Percentiles rank a stretch among this genome's conserved stretches.
These are phyloP conservation scores for Melieria omissa DNA, from an alignment of 2,888 invertebrate species.

Conservation along the genomic window DNA sequence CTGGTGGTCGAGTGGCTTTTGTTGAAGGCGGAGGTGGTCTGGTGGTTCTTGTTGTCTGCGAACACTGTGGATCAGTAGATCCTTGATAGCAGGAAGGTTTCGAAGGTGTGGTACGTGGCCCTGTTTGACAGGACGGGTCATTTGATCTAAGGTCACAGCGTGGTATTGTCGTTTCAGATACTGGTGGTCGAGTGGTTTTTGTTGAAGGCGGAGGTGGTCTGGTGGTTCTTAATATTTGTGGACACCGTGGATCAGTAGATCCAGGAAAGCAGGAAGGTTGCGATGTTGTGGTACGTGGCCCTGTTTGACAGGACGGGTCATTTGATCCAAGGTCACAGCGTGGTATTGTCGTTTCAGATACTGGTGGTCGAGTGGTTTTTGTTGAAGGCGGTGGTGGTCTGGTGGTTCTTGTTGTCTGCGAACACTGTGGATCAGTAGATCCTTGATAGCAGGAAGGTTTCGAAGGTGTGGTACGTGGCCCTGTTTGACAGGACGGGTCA, in stretches of 20 bases:
- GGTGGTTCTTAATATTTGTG: conserved; percentile 42
- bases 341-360: conserved; percentile 31
- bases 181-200: not conserved
- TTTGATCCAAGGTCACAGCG: conserved; percentile 42
- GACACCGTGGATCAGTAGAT: conserved; percentile 52
- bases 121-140: not conserved
- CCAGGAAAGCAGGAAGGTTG: conserved; percentile 58
- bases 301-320: conserved; percentile 37
- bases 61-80: conserved; percentile 55
- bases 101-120: conserved; percentile 43
- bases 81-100: conserved; percentile 50
- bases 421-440: conserved; percentile 58
- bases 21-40: no score
- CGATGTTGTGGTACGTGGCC: conserved; percentile 39
- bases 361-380: not conserved
- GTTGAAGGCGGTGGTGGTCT: conserved; percentile 24
- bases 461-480: no score
- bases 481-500: no score
- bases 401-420: conserved; percentile 54
- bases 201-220: not conserved
- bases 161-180: conserved; percentile 51
- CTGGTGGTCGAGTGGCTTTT: no score
- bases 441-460: conserved; percentile 58
- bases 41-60: no score
- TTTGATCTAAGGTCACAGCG: conserved; percentile 46